Evolutionary conservation across 2,113 vertebrate species (phyloP), one percentile per base, ranked within the genome.

Genomic region (Myrmecobius fasciatus): DNA sequence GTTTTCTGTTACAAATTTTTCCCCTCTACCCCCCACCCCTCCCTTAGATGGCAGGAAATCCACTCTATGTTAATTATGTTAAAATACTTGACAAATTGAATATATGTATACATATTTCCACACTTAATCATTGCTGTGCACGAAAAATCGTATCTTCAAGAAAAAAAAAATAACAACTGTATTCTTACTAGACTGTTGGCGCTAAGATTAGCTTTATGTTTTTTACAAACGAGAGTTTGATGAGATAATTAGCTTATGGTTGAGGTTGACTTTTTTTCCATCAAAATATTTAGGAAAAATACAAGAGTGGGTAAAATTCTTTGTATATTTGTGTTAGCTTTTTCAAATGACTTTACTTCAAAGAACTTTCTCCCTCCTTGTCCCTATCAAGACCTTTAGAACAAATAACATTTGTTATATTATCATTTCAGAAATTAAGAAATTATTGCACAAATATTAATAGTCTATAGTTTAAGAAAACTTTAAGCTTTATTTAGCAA

Each of bases 201-300:
- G 54, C 83, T 51, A 52, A 95, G 89, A 49, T 93, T 97, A 96
- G 95, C 96, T 54, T 94, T 96, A 91, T n/a, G 24, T 95, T 96
- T 94, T 91, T 96, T 96, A 89, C 92, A 54, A 93, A 92, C 89
- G 95, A 96, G 89, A 96, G 52, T 96, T 97, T 97, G 91, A 0
- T 0, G 89, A 97, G 52, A 89, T 91, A 56, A 46, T 96, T 2
- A 93, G 94, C 94, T 96, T 93, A 51, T 94, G 54, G 25, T 47
- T 95, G 75, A 89, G 92, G 49, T 43, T 83, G 7, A 2, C 67
- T 94, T 90, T 24, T 46, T 1, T 88, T 95, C 48, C 52, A 92
- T n/a, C 93, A 94, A 93, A 95, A 56, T 49, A 49, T 92, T 89
- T 96, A 26, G 53, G 60, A 47, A 92, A 92, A 94, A 90, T 0